Base-by-base conservation (phyloP, 2,113 vertebrate species). In the Hymenochirus boettgeri region DNA sequence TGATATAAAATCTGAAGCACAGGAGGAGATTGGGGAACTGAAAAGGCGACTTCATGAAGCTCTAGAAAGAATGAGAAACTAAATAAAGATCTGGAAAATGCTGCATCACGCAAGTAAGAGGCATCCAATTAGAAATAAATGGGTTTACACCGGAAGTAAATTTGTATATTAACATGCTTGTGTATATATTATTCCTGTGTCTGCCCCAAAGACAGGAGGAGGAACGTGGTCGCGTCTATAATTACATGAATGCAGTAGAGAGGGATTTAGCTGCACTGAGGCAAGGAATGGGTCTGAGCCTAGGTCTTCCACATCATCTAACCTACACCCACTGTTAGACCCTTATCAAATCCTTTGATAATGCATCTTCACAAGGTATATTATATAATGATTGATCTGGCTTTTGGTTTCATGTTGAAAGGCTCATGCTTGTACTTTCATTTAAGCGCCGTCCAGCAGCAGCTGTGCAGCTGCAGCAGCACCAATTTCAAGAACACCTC, bases 171-270 rank as follows among this genome's bases (percentile, higher is more conserved):
- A n/a, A 42, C 56, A 65, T 51, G 5, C 1, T 25, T 71, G 73
- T 22, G 62, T 46, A 47, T 53, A 47, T 4, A 10, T 51, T 12
- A 22, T 2, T 73, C 23, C 46, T 12, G 65, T 51, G 29, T 74
- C 72, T n/a, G n/a, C n/a, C n/a, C n/a, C 75, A 47, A 66, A 92
- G 95, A 82, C 96, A 99, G 77, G 95, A 97, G 1, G 96, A 98
- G 74, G 95, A 98, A 60, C 83, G 93, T n/a, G 95, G 94, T 15
- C 80, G 95, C 60, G 94, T 99, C 10, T 97, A 93, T 73, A 97
- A 97, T 80, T 97, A 97, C 78, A 97, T 96, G 94, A 97, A 97
- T 5, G 93, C 93, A 1, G 95, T 98, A 3, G 95, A 98, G 76
- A 83, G 94, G 63, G 95, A 98, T 65, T 69, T 98, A 73, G 95